phyloP scores from a whole-genome alignment of 2,113 vertebrate genomes.

The Sporophila hypoxantha region DNA sequence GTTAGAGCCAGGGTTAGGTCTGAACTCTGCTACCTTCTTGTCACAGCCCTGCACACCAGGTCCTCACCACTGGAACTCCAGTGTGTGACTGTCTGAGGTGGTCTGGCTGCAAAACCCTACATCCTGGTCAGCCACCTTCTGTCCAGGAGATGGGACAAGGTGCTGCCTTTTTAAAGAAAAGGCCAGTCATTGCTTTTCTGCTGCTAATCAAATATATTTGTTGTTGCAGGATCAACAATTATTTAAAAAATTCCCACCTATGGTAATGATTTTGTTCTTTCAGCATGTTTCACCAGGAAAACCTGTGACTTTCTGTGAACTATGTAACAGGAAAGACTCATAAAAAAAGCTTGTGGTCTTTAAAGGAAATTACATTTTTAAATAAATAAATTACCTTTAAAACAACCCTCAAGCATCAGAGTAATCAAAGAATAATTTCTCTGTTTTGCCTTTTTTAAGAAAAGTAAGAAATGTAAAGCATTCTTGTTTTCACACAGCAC shows the following conservation, averaged over 20 bases:
- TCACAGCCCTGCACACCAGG: rapidly evolving
- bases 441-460: neutral
- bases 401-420: neutral
- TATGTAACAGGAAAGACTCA: neutral
- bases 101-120: neutral
- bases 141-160: neutral
- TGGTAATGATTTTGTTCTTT: neutral
- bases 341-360: neutral
- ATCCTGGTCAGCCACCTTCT: neutral
- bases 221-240: neutral
- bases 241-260: neutral
- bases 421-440: neutral
- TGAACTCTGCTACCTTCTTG: neutral
- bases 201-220: neutral
- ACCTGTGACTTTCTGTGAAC: neutral
- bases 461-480: neutral
- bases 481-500: neutral
- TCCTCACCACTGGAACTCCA: rapidly evolving
- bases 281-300: neutral
- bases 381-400: neutral
- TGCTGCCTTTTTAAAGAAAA: neutral
- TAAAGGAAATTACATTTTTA: neutral
- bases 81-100: neutral
- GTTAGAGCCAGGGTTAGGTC: neutral
- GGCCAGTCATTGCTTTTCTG: neutral